A percentile compares a stretch with the other conserved stretches of the same genome.
Conservation (phyloP, 2,113 vertebrate species). For the Muntiacus reevesi region DNA sequence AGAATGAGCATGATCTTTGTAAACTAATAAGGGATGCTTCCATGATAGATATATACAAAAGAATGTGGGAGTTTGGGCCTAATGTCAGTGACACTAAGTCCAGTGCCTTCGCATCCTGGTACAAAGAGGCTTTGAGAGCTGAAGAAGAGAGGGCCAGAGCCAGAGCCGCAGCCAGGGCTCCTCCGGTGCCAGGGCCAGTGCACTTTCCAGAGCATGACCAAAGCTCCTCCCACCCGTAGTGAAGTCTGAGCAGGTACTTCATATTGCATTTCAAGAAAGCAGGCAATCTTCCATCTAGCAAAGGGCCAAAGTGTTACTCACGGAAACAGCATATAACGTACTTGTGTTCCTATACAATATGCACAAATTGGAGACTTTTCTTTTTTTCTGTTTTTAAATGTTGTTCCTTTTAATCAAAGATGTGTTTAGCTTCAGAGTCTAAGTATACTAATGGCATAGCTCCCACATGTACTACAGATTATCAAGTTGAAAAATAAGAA, state of each 20-base stretch:
- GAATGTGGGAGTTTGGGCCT: not conserved
- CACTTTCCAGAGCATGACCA: not conserved
- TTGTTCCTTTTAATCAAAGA: not conserved
- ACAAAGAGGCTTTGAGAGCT: not conserved
- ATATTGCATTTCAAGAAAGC: not conserved
- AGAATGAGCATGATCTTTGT: not conserved
- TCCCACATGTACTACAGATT: not conserved
- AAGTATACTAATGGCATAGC: not conserved
- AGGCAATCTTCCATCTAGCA: not conserved
- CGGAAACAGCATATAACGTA: not conserved
- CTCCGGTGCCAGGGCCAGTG: not conserved
- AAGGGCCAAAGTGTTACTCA: rapidly evolving
- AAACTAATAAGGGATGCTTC: not conserved
- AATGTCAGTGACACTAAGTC: not conserved
- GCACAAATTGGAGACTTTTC: not conserved
- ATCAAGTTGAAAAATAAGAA: not conserved
- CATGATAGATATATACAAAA: not conserved
- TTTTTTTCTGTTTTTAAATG: not conserved
- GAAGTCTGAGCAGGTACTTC: not conserved
- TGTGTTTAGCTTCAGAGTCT: not conserved
- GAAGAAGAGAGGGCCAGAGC: not conserved
- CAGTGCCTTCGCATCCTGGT: not conserved
- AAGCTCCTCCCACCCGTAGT: not conserved
- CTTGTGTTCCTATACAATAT: not conserved
- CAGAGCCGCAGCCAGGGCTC: not conserved